These are phyloP conservation scores for Leptopterna dolabrata DNA, from an alignment of 2,888 invertebrate genomes.

Conservation along the genomic window DNA sequence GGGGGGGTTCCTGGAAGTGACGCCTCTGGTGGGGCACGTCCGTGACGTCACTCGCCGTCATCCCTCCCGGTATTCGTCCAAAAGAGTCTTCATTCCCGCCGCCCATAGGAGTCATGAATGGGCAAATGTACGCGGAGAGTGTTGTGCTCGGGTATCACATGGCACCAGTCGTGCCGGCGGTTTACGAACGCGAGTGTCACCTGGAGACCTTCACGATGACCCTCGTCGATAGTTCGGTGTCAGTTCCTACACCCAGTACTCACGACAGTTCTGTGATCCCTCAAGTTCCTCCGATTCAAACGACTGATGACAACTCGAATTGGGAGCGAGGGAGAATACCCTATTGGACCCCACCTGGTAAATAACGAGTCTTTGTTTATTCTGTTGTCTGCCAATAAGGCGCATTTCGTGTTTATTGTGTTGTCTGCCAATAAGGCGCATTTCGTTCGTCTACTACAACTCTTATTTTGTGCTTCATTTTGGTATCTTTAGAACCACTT, in stretches of 20 bases:
- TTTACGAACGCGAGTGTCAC: background rate
- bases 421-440: too few relatives aligned
- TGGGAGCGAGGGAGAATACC: slow-evolving; percentile 57
- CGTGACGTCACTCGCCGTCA: slow-evolving; percentile 33
- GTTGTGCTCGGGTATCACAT: slow-evolving; percentile 21
- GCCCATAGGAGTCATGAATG: slow-evolving; percentile 44
- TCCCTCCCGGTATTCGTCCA: background rate
- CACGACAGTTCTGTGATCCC: background rate
- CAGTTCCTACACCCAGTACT: background rate
- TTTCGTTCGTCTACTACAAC: too few relatives aligned
- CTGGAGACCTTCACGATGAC: background rate
- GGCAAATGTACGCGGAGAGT: slow-evolving; percentile 37
- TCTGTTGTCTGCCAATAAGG: background rate
- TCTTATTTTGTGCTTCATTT: too few relatives aligned
- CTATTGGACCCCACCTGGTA: slow-evolving; percentile 59
- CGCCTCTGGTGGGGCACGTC: slow-evolving; percentile 26
- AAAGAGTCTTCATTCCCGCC: background rate
- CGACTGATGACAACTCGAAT: slow-evolving; percentile 41
- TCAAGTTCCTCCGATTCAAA: background rate
- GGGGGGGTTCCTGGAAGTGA: slow-evolving; percentile 48
- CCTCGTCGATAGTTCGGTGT: background rate
- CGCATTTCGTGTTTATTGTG: too few relatives aligned
- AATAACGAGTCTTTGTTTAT: background rate
- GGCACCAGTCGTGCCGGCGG: background rate
- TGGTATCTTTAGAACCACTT: too few relatives aligned